Evolutionary conservation across 2,888 invertebrate species (phyloP), one percentile per base, ranked within the genome.

Genomic region (Drosophila niveifrons): DNA sequence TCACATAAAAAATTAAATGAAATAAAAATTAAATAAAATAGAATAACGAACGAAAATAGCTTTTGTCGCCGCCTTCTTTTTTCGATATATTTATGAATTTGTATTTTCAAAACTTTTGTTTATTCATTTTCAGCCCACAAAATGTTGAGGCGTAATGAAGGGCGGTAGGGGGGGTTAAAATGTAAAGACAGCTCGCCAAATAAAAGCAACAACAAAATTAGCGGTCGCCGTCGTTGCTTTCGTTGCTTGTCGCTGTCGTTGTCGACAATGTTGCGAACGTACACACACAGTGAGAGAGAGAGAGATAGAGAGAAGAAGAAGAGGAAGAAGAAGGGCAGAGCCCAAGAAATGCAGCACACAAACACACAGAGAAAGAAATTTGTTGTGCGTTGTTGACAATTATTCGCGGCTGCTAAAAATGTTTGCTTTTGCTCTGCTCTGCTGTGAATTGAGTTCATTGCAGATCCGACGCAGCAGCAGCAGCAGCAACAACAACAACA

Each of bases 361-460:
- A 4, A 23, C 6, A 63, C 47, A 47, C 29, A 41, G 31, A 3
- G n/a, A 11, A 39, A 65, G 23, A 64, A 48, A 72, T 68, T 76
- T 66, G 68, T 61, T 73, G 74, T 69, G 73, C 64, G 44, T 61
- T 74, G 74, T 78, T 76, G 69, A 76, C 75, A 78, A 63, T 76
- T 78, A 78, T 73, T 68, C 47, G 57, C 41, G 18, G 41, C 15
- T 28, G 17, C 78, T 58, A 48, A 47, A 68, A 73, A 41, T 74
- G 78, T 76, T 70, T 72, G 59, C 61, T 43, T 63, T 67, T 73
- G 73, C 74, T 65, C 69, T 18, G 18, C 18, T 18, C 18, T 66
- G 62, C 41, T 66, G 65, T 61, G 65, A 72, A 79, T 82, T 74
- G 82, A 82, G 82, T 70, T 76, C 84, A 73, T 59, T 66, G 79